Base-by-base conservation (phyloP, 2,888 invertebrate genomes). In the Apoda limacodes region DNA sequence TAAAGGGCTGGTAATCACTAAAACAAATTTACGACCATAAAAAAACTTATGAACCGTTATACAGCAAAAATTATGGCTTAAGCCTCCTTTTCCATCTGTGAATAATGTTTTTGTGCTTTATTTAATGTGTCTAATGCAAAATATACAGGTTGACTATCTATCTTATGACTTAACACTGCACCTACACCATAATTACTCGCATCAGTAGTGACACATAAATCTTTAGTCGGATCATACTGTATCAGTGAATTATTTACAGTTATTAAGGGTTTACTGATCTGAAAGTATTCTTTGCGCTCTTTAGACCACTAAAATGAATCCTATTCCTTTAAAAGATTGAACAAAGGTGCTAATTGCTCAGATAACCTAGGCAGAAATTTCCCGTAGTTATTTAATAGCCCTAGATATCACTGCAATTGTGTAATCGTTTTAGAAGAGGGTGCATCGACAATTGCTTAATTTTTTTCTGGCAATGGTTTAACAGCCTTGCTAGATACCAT, bases 11-110 rank as follows among this genome's bases (percentile, higher is more conserved):
- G 22, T 40, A 30, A 21, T 37, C 37, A 19, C 37, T 9, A 40
- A 11, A 7, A 26, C 11, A 30, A 37, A 35, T 15, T 31, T 32
- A 19, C 35, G 19, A 4, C 40, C 40, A 35, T 34, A 37, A 19
- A 17, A 17, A 17, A 17, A 40, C 22, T 40, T 35, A 29, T 40
- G 40, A 29, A 32, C 31, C 37, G 37, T 34, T 35, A 15, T 11
- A 40, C 31, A 12, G 37, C 40, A 33, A 31, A 40, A n/a, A 40
- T 28, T 15, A 37, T 29, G 5, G 38, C 41, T 3, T 38, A 14
- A 12, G 38, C 36, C 9, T 41, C 41, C 3, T 31, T 38, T 24
- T 41, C 41, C 1, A 38, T 15, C 11, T 38, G 35, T 6, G 35
- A 34, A 20, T 41, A 41, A 9, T 30, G 32, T 25, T 25, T 28